phyloP scores from a whole-genome alignment of 2,113 vertebrate genomes.

The Cardinalis cardinalis region DNA sequence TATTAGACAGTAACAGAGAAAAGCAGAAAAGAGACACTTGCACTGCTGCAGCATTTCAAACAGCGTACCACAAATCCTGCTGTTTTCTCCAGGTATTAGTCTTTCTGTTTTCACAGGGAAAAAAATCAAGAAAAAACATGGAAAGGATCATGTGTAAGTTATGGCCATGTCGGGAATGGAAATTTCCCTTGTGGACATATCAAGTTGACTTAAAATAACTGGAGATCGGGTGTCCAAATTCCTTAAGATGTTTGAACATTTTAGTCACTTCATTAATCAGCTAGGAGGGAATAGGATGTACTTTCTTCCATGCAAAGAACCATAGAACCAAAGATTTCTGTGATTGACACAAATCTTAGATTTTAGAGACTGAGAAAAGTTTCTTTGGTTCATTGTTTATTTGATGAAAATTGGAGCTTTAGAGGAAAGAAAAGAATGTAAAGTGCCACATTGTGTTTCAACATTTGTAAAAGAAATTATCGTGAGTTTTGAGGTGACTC shows the following conservation, averaged over 20 bases:
- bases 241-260: neutral
- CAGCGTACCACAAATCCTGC: neutral
- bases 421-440: neutral
- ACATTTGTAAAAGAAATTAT: neutral
- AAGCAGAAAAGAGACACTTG: neutral
- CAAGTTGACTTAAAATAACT: conserved; percentile 33
- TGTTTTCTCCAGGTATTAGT: conserved; percentile 4
- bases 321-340: neutral
- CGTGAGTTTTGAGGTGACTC: neutral
- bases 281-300: neutral
- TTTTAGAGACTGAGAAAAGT: neutral
- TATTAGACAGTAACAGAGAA: neutral
- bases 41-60: neutral
- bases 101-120: conserved; percentile 1
- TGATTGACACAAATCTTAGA: conserved; percentile 10
- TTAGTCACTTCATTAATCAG: conserved; percentile 26
- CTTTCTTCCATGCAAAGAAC: neutral
- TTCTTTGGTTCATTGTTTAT: conserved; percentile 4
- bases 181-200: neutral
- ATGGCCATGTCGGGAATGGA: neutral
- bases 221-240: conserved; percentile 41
- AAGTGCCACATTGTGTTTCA: neutral
- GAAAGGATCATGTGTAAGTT: neutral
- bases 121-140: conserved; percentile 12
- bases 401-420: conserved; percentile 19